A percentile compares a stretch with the other conserved stretches of the same genome.
Evolutionary conservation across 2,797 vertebrate genomes (phyloP).

Genomic region (Heterohyrax brucei): DNA sequence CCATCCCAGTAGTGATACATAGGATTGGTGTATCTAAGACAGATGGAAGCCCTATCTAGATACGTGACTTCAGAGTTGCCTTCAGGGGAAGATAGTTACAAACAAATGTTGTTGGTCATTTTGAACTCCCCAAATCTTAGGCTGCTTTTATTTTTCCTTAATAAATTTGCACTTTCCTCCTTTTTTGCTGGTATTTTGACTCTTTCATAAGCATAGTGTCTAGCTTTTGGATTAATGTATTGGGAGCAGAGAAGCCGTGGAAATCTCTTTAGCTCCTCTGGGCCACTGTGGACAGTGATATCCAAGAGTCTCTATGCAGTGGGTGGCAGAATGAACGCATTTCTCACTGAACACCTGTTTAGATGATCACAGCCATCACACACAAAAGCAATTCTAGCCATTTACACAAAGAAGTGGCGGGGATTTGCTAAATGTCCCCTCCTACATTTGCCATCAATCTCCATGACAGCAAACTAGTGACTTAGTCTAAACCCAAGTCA

Average conservation of each 20-base stretch:
- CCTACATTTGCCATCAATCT: background rate
- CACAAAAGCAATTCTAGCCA: conserved; percentile 19
- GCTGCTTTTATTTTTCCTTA: background rate
- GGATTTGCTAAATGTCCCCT: background rate
- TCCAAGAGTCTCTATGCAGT: background rate
- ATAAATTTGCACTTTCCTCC: conserved; percentile 24
- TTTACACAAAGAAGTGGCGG: conserved; percentile 14
- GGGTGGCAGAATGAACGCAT: background rate
- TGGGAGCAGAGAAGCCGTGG: background rate
- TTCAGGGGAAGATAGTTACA: background rate
- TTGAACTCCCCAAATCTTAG: background rate
- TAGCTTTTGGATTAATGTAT: background rate
- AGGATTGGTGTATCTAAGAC: background rate
- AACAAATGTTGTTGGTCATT: background rate
- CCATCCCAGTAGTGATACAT: background rate
- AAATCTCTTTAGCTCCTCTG: background rate
- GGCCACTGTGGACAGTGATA: background rate
- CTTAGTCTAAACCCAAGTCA: background rate
- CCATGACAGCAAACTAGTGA: background rate
- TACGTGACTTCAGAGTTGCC: background rate
- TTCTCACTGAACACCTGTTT: background rate
- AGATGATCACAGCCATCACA: background rate
- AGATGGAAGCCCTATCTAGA: background rate
- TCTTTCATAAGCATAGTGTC: background rate
- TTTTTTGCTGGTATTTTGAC: conserved; percentile 15